These are phyloP conservation scores for Diachrysia chrysitis DNA, from an alignment of 2,888 invertebrate species.

Conservation along the genomic window DNA sequence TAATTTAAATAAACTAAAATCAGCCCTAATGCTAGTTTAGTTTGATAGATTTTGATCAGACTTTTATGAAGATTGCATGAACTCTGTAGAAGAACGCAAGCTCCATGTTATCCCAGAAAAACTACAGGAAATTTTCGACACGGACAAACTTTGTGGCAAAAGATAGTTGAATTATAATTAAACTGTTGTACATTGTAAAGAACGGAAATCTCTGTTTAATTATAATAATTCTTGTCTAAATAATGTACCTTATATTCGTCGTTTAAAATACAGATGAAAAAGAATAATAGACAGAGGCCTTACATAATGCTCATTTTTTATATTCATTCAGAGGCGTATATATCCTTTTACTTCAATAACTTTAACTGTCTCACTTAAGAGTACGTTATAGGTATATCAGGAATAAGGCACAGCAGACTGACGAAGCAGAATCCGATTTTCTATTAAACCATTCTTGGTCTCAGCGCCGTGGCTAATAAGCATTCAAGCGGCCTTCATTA, in stretches of 20 bases:
- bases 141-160: background rate
- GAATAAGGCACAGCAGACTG: constrained; percentile 68
- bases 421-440: constrained; percentile 72
- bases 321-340: no score
- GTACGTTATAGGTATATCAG: constrained; percentile 62
- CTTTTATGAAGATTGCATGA: background rate
- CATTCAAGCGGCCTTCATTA: constrained; percentile 81
- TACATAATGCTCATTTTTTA: no score
- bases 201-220: background rate
- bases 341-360: no score
- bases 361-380: no score
- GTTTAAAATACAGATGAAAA: background rate
- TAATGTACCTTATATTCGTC: background rate
- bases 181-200: background rate
- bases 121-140: background rate
- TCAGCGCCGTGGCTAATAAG: constrained; percentile 79
- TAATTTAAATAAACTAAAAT: background rate
- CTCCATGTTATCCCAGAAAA: background rate
- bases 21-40: background rate
- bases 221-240: background rate
- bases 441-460: constrained; percentile 72
- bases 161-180: background rate
- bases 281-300: no score
- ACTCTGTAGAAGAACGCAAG: background rate
- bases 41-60: background rate